Percentiles rank a stretch among this genome's conserved stretches.
These are phyloP conservation scores for Phasianus colchicus DNA, from an alignment of 2,113 vertebrate genomes.

Conservation along the genomic window DNA sequence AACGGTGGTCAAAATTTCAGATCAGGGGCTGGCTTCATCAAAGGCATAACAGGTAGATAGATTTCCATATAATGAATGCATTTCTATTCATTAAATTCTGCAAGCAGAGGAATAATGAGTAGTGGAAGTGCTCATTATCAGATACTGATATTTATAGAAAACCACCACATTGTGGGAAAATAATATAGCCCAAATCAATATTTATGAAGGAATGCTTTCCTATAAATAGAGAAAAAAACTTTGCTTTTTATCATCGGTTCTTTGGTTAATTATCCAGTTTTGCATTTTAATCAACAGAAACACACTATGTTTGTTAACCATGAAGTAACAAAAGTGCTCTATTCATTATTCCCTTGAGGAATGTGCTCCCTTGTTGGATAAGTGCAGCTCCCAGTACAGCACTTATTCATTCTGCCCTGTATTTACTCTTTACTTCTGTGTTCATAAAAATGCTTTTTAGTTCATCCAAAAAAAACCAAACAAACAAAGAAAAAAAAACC, in stretches of 20 bases:
- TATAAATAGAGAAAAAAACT: conserved; percentile 23
- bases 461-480: not conserved
- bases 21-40: conserved; percentile 51
- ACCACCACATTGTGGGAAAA: not conserved
- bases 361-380: not conserved
- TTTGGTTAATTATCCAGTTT: conserved; percentile 25
- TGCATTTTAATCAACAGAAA: conserved; percentile 57
- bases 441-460: not conserved
- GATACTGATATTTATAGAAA: conserved; percentile 68
- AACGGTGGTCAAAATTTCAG: conserved; percentile 64
- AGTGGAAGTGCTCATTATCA: conserved; percentile 49
- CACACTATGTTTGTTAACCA: conserved; percentile 23
- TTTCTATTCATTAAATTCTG: conserved; percentile 77
- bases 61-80: conserved; percentile 67
- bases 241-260: not conserved
- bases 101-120: conserved; percentile 59
- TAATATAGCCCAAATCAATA: conserved; percentile 18
- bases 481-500: not conserved
- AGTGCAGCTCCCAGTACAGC: not conserved
- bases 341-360: not conserved
- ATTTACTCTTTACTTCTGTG: conserved; percentile 33
- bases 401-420: not conserved
- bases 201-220: conserved; percentile 37
- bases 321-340: not conserved
- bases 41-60: conserved; percentile 61